These are phyloP conservation scores for Bos taurus DNA, from an alignment of 2,113 vertebrate genomes.

Conservation along the genomic window DNA sequence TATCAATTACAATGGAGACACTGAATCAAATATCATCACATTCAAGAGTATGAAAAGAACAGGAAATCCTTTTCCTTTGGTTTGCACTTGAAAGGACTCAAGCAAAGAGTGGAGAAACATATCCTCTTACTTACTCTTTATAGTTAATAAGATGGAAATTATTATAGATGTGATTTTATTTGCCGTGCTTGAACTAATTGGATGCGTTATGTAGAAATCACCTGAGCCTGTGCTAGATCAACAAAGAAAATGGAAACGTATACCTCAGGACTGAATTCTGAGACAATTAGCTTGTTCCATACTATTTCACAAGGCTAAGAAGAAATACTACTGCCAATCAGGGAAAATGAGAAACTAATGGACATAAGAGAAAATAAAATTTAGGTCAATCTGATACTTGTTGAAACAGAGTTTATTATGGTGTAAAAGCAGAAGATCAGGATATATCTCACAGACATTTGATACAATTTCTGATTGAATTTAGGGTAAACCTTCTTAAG, in stretches of 20 bases:
- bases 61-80: slow-evolving; percentile 50
- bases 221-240: slow-evolving; percentile 70
- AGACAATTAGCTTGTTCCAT: slow-evolving; percentile 38
- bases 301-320: slow-evolving; percentile 17
- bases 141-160: slow-evolving; percentile 47
- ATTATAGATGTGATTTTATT: slow-evolving; percentile 45
- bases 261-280: slow-evolving; percentile 71
- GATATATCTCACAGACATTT: not conserved
- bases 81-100: slow-evolving; percentile 48
- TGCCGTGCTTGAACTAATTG: slow-evolving; percentile 59
- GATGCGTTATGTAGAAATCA: slow-evolving; percentile 49
- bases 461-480: not conserved
- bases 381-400: not conserved
- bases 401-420: slow-evolving; percentile 7
- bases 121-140: slow-evolving; percentile 32
- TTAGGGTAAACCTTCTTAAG: not conserved
- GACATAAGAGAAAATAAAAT: slow-evolving; percentile 12
- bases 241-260: slow-evolving; percentile 69
- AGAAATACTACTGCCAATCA: slow-evolving; percentile 32
- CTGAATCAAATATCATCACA: slow-evolving; percentile 49
- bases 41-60: slow-evolving; percentile 61
- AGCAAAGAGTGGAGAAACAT: not conserved
- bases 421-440: not conserved
- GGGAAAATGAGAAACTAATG: slow-evolving; percentile 30
- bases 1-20: slow-evolving; percentile 2